Base-by-base conservation (phyloP, 2,888 invertebrate genomes). In the Sinodicranocentrus sp. region DNA sequence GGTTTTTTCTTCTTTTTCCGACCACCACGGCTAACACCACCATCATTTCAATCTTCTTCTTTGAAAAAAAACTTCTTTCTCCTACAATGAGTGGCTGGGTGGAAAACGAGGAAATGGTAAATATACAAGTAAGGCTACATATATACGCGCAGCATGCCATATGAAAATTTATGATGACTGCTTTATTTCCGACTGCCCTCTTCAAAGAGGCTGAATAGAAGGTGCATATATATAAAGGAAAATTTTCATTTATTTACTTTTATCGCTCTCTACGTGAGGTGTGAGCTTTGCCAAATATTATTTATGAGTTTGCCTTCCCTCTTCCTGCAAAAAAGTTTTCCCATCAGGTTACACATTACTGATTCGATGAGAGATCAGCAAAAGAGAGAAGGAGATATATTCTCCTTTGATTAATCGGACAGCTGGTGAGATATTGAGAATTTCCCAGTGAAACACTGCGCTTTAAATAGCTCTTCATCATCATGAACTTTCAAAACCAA, bases 181-280 rank as follows among this genome's bases (percentile, higher is more conserved):
- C 65, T 82, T 75, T 75, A 70, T 82, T 48, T 82, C 73, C 73
- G 28, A 63, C 10, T 15, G 65, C 72, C 43, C 44, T 68, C 48
- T 78, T 70, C 61, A 48, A 33, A 21, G 65, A 71, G 70, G 44
- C 23, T 25, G 39, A 54, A 25, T 25, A 57, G 21, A 19, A 13
- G 13, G 6, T 21, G 57, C 44, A 63, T 48, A 73, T 39, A 13
- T 15, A 59, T 65, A 80, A 44, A 63, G 33, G 13, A 43, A 68
- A 59, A 70, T 82, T 65, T 82, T 82, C 57, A 44, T 75, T 63
- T 75, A 70, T 75, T 70, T 82, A 82, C 82, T 82, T 82, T 82
- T 73, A 72, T 72, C 72, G 72, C 71, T 80, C 44, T 73, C 48
- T 63, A 23, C 73, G 67, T 80, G 80, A 80, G 80, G 73, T 59